Percentiles rank a stretch among this genome's conserved stretches.
Evolutionary conservation across 1,140 invertebrate species (phyloP).

Genomic region (Drosophila athabasca): DNA sequence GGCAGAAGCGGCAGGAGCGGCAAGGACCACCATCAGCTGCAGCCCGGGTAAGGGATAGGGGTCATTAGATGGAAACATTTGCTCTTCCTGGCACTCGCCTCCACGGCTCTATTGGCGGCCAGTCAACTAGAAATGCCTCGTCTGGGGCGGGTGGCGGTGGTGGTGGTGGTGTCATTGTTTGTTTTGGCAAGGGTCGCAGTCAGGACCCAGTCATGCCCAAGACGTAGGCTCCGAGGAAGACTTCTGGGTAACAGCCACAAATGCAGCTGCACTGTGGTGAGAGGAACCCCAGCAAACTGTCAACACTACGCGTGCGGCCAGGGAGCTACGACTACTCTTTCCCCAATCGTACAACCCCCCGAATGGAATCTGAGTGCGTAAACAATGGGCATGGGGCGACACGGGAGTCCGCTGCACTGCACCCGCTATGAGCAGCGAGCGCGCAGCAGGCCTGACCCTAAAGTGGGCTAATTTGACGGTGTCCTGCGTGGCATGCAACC

Average conservation of each 20-base stretch:
- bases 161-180: slow-evolving; percentile 70
- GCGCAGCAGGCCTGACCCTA: slow-evolving; percentile 42
- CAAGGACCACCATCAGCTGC: slow-evolving; percentile 47
- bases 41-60: slow-evolving; percentile 44
- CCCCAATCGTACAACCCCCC: not conserved
- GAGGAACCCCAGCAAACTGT: slow-evolving; percentile 28
- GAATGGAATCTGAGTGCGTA: slow-evolving; percentile 52
- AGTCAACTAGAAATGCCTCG: slow-evolving; percentile 64
- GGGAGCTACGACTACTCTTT: not conserved
- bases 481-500: slow-evolving; percentile 68
- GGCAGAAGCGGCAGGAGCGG: not conserved
- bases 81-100: slow-evolving; percentile 27
- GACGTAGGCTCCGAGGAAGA: slow-evolving; percentile 14
- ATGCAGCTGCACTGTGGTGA: slow-evolving; percentile 48
- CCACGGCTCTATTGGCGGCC: slow-evolving; percentile 50
- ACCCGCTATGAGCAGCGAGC: slow-evolving; percentile 45
- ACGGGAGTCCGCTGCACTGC: slow-evolving; percentile 40
- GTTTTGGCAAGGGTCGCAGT: slow-evolving; percentile 47
- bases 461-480: slow-evolving; percentile 79
- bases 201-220: slow-evolving; percentile 6
- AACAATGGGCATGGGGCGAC: slow-evolving; percentile 50
- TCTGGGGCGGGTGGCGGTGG: slow-evolving; percentile 61
- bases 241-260: slow-evolving; percentile 8
- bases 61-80: slow-evolving; percentile 69
- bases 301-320: slow-evolving; percentile 43